Evolutionary conservation across 2,888 invertebrate genomes (phyloP), one percentile per base, ranked within the genome.

Genomic region (Acronicta alni): DNA sequence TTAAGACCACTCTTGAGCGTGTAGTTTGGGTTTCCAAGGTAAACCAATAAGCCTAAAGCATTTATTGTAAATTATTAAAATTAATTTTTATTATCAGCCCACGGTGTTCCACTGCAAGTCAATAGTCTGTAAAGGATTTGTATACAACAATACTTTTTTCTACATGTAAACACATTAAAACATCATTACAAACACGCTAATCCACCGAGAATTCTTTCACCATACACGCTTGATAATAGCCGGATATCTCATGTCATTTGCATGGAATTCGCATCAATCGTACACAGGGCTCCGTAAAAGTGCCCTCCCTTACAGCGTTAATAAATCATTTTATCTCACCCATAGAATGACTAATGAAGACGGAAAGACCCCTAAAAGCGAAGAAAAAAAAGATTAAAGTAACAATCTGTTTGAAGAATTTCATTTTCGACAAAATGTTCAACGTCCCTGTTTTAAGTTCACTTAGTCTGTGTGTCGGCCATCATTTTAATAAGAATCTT

Each of bases 321-420:
- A 89, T 90, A 89, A 89, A 90, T 90, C 88, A 89, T 88, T 86
- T 88, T 89, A 90, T 89, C 87, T 89, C 77, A 79, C 78, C 83
- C 82, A 85, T 86, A 84, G 88, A 87, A 89, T 89, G 88, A 89
- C 88, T 88, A 89, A 89, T 89, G 88, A 89, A 86, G 86, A 85
- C 80, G 76, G 80, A 79, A 82, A 75, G 80, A 83, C 73, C 79
- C 75, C 72, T 67, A 77, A 82, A 83, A 83, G 20, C 77, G 80
- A 79, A 82, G 12, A 30, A 30, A 87, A 85, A 87, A 86, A 87
- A 88, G 84, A 87, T 87, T 86, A 86, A 85, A 85, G 84, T 82
- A 82, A 85, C 85, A 84, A 85, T 86, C 82, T 85, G 82, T 81
- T 79, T 78, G 77, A 37, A 16, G n/a, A 35, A 44, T 45, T 48